Conservation (phyloP, 2,888 invertebrate species). For the Sinodicranocentrus sp. region DNA sequence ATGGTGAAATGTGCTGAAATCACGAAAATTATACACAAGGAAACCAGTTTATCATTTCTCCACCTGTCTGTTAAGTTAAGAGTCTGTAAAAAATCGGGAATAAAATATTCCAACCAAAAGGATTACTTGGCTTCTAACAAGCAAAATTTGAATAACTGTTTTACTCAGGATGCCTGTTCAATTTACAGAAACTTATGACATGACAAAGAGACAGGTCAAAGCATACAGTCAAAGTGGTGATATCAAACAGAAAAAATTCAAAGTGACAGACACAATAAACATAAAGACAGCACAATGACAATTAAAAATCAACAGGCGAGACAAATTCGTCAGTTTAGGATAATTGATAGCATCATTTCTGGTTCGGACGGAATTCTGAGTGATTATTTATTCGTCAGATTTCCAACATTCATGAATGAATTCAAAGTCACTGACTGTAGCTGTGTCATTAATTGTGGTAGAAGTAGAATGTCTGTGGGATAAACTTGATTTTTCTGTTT, state of each 20-base stretch:
- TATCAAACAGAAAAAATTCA: background rate
- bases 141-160: slow-evolving; percentile 21
- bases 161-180: background rate
- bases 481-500: too few species aligned
- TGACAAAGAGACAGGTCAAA: slow-evolving; percentile 7
- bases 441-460: too few species aligned
- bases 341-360: too few species aligned
- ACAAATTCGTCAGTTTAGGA: background rate
- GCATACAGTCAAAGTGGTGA: background rate
- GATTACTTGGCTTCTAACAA: too few species aligned
- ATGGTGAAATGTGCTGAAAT: slow-evolving; percentile 14
- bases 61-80: too few species aligned
- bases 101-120: background rate
- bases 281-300: background rate
- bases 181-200: background rate
- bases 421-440: too few species aligned
- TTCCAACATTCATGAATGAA: too few species aligned
- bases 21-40: background rate
- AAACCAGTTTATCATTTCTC: slow-evolving; percentile 19
- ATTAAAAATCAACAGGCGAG: slow-evolving; percentile 1
- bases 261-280: slow-evolving; percentile 6
- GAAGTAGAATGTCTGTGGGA: too few species aligned
- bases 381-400: too few species aligned
- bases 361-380: too few species aligned
- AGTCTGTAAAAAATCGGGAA: too few species aligned